Conservation (phyloP, 2,888 invertebrate species). For the Tuta absoluta region DNA sequence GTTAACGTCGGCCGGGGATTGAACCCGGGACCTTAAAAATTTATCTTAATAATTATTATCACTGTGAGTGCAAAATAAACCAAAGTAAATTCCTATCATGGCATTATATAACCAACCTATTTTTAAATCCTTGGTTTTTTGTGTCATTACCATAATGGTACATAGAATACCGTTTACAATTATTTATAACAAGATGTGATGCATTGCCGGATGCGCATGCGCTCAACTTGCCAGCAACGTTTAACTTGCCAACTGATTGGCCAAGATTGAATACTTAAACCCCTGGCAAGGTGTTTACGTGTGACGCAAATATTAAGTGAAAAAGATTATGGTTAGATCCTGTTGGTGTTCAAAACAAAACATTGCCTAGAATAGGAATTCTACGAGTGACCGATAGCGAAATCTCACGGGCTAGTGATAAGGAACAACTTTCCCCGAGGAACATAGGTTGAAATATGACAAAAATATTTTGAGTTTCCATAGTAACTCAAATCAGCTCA, state of each 20-base stretch:
- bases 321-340: conserved; percentile 8
- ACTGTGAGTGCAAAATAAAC: no score
- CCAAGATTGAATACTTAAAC: conserved; percentile 37
- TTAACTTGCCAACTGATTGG: conserved; percentile 42
- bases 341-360: not conserved
- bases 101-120: not conserved
- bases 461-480: no score
- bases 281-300: conserved; percentile 26
- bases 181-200: conserved; percentile 24
- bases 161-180: conserved; percentile 11
- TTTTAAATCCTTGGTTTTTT: conserved; percentile 23
- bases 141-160: conserved; percentile 27
- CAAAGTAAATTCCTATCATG: not conserved
- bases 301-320: conserved; percentile 22
- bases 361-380: not conserved
- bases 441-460: no score
- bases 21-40: no score
- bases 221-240: not conserved
- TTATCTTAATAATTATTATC: no score
- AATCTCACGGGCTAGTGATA: no score
- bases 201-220: conserved; percentile 33
- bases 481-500: no score
- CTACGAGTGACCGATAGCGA: no score
- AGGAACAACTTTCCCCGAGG: no score
- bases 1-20: no score